These are phyloP conservation scores for Latrodectus hesperus DNA, from an alignment of 2,888 invertebrate species.

Conservation along the genomic window DNA sequence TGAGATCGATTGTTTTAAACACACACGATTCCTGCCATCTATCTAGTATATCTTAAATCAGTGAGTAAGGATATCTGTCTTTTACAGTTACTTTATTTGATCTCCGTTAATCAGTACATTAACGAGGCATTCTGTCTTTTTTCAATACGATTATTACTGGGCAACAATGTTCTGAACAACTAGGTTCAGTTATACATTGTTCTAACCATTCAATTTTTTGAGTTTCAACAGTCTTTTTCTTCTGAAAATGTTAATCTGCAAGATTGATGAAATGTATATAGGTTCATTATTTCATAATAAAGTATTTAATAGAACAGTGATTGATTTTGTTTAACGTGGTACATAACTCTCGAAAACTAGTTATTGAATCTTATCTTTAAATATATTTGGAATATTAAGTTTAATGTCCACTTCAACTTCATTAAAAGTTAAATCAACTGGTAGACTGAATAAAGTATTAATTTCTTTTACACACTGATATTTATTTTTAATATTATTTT, in stretches of 20 bases:
- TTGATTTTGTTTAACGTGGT: neutral
- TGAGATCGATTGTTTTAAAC: slow-evolving; percentile 21
- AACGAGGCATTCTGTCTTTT: neutral
- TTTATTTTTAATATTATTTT: neutral
- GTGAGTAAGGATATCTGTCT: slow-evolving; percentile 15
- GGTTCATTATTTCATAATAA: neutral
- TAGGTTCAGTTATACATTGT: neutral
- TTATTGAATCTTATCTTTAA: neutral
- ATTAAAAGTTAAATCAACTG: neutral
- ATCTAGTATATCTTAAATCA: slow-evolving; percentile 32
- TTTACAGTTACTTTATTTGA: slow-evolving; percentile 21
- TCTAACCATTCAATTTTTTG: neutral
- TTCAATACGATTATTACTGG: slow-evolving; percentile 22
- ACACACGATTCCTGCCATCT: slow-evolving; percentile 3
- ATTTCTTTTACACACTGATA: neutral
- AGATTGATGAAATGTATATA: neutral
- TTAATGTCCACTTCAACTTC: neutral
- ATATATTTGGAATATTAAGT: neutral
- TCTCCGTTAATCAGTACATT: slow-evolving; percentile 26
- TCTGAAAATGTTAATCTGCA: neutral
- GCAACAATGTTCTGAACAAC: slow-evolving; percentile 17
- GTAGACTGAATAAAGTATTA: neutral
- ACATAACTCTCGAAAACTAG: neutral
- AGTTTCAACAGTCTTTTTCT: slow-evolving; percentile 12
- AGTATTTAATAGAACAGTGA: neutral